Evolutionary conservation across 2,113 vertebrate genomes (phyloP).

Genomic region (Protobothrops mucrosquamatus): DNA sequence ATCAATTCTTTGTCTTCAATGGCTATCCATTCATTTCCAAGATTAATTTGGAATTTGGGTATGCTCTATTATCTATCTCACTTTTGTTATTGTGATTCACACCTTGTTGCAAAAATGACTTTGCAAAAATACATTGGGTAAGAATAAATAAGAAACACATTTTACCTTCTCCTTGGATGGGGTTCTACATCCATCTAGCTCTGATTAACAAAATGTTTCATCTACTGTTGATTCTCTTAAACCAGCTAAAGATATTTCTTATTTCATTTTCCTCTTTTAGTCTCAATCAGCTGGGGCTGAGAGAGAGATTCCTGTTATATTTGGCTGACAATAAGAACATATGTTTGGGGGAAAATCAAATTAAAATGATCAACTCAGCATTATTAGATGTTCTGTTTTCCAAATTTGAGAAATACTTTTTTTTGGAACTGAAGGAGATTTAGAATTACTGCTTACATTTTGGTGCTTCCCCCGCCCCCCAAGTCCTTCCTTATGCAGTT

Average conservation of each 20-base stretch:
- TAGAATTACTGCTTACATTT: neutral
- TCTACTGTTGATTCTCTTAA: neutral
- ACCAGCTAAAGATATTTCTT: neutral
- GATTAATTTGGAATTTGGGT: neutral
- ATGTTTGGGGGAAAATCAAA: neutral
- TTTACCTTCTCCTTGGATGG: neutral
- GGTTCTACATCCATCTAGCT: neutral
- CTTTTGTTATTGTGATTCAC: neutral
- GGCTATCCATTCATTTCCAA: neutral
- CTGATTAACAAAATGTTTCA: neutral
- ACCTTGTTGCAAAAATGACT: neutral
- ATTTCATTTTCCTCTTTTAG: neutral
- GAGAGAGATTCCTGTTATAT: neutral
- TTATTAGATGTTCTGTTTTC: neutral
- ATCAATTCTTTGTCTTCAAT: neutral
- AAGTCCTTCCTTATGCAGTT: neutral
- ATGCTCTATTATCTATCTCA: no score
- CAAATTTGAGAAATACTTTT: neutral
- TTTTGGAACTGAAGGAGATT: no score
- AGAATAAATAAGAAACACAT: neutral
- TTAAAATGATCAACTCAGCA: neutral
- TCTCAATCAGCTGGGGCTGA: neutral
- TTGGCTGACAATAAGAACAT: neutral
- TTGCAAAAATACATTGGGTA: neutral
- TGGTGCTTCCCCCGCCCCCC: accelerated